phyloP scores from a whole-genome alignment of 2,797 vertebrate species.

The Loriculus beryllinus region DNA sequence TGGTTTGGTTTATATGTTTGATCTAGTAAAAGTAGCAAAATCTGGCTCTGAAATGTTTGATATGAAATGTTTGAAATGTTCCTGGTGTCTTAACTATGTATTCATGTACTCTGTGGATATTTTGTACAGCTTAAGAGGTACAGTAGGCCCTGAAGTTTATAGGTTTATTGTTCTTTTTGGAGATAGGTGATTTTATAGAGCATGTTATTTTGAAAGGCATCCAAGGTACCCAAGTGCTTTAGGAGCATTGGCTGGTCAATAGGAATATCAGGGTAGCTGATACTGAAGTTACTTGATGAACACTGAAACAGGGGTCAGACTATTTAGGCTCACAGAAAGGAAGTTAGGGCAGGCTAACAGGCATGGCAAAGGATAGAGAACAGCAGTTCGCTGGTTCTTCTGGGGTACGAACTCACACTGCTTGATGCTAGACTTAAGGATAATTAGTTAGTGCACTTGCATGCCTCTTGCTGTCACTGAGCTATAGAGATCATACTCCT shows the following conservation, averaged over 20 bases:
- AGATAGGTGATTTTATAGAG: not conserved
- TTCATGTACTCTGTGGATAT: not conserved
- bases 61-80: not conserved
- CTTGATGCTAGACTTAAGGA: no score
- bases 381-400: not conserved
- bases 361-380: not conserved
- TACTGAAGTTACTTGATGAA: not conserved
- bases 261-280: not conserved
- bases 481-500: not conserved
- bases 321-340: not conserved
- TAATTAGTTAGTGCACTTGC: rapidly evolving
- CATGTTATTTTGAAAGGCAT: not conserved
- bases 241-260: not conserved
- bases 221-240: not conserved
- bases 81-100: not conserved
- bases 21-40: not conserved
- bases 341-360: not conserved
- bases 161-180: not conserved
- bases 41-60: not conserved
- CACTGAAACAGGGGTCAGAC: not conserved
- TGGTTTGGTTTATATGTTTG: not conserved
- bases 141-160: not conserved
- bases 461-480: not conserved
- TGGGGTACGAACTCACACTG: not conserved
- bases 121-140: not conserved